phyloP scores from a whole-genome alignment of 53 echinoderm and acorn worm genomes.

The Astropecten irregularis region DNA sequence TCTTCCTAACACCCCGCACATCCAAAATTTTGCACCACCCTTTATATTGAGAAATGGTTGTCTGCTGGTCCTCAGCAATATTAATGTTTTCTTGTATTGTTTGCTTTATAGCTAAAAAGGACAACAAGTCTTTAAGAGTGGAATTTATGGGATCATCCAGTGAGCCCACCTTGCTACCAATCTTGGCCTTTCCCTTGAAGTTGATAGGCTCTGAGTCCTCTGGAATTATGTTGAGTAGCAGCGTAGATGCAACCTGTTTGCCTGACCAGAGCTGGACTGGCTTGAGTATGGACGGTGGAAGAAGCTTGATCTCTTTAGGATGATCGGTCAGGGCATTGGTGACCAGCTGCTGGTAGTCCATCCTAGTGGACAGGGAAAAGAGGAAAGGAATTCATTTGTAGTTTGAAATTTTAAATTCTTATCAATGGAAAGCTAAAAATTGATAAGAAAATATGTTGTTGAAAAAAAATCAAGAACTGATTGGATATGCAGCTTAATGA shows the following conservation, averaged over 20 bases:
- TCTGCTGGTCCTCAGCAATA: too few species aligned
- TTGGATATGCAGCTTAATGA: background rate
- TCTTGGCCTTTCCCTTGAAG: conserved; percentile 90
- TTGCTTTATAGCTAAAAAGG: too few species aligned
- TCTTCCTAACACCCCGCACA: too few species aligned
- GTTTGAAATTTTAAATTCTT: too few species aligned
- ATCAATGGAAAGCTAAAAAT: too few species aligned
- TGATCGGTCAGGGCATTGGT: conserved; percentile 87
- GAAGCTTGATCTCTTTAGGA: conserved; percentile 62
- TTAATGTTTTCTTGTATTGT: too few species aligned
- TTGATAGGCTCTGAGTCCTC: conserved; percentile 76
- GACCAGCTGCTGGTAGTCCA: conserved; percentile 93
- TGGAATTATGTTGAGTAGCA: conserved; percentile 88
- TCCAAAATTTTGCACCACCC: too few species aligned
- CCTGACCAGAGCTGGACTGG: conserved; percentile 94
- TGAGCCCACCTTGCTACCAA: conserved; percentile 89
- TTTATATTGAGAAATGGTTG: too few species aligned
- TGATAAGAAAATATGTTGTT: too few species aligned
- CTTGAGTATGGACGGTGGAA: conserved; percentile 88
- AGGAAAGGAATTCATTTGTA: background rate
- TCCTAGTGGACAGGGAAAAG: conserved; percentile 35
- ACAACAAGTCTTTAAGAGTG: too few species aligned
- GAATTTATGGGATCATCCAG: too few species aligned
- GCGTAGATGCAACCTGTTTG: conserved; percentile 96
- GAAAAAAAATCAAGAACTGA: background rate